Conservation (phyloP, 2,113 vertebrate genomes). For the Sturnira hondurensis region DNA sequence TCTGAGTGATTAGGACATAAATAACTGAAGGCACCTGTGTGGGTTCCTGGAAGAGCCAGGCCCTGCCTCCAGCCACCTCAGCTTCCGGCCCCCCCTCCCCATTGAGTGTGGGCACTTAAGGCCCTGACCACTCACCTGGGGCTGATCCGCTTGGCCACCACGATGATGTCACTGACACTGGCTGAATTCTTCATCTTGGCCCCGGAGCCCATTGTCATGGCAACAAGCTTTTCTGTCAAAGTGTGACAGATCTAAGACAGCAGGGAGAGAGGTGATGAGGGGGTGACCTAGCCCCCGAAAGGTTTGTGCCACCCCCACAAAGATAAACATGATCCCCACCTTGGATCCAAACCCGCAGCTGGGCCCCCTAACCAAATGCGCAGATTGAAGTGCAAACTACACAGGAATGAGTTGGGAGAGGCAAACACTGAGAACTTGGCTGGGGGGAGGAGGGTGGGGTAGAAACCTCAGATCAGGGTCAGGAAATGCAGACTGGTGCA, state of each 20-base stretch:
- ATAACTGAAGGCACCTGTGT: not conserved
- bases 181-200: conserved; percentile 92
- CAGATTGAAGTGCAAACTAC: not conserved
- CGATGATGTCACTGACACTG: conserved; percentile 94
- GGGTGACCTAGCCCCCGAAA: no score
- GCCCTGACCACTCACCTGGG: conserved; percentile 85
- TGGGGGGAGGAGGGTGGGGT: not conserved
- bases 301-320: not conserved
- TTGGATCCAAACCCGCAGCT: not conserved
- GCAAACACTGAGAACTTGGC: not conserved
- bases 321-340: not conserved
- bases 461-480: not conserved
- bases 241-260: conserved; percentile 92
- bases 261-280: not conserved
- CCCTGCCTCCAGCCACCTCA: not conserved
- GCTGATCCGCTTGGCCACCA: conserved; percentile 96
- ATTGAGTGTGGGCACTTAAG: not conserved
- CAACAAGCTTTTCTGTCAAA: conserved; percentile 95
- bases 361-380: not conserved
- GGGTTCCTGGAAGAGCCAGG: not conserved
- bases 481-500: not conserved
- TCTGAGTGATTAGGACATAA: not conserved
- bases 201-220: conserved; percentile 97
- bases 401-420: not conserved
- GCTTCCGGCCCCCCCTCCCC: not conserved